These are phyloP conservation scores for Germaria angustata DNA, from an alignment of 2,888 invertebrate genomes.

Conservation along the genomic window DNA sequence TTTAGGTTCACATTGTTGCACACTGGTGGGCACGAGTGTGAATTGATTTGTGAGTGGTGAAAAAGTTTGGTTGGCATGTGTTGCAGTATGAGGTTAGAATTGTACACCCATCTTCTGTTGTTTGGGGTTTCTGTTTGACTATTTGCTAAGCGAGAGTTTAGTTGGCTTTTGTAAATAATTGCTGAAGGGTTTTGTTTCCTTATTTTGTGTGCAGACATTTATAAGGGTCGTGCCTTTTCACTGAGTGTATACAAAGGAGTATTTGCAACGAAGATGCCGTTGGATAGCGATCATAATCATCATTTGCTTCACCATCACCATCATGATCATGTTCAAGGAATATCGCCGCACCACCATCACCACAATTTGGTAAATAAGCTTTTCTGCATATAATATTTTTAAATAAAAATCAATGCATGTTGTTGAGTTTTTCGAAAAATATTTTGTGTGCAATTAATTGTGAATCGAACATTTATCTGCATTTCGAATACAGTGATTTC, in stretches of 20 bases:
- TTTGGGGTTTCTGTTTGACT: slow-evolving; percentile 39
- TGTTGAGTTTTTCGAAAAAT: not conserved
- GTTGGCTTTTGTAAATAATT: slow-evolving; percentile 50
- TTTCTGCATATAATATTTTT: not conserved
- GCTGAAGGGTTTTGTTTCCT: slow-evolving; percentile 31
- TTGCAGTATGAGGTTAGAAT: slow-evolving; percentile 11
- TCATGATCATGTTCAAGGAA: slow-evolving; percentile 70
- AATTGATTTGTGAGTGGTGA: not conserved
- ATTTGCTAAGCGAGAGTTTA: slow-evolving; percentile 39
- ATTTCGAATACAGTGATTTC: too few species aligned
- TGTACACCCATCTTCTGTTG: slow-evolving; percentile 7
- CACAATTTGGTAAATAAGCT: slow-evolving; percentile 75
- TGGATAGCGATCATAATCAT: slow-evolving; percentile 73
- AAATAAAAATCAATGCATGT: not conserved
- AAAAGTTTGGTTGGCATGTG: slow-evolving; percentile 25
- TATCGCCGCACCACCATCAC: slow-evolving; percentile 78
- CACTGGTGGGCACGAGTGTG: not conserved
- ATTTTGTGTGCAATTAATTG: too few species aligned
- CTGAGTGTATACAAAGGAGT: too few species aligned
- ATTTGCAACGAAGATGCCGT: slow-evolving; percentile 70
- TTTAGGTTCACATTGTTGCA: slow-evolving; percentile 13
- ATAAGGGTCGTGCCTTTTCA: not conserved
- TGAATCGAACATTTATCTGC: too few species aligned
- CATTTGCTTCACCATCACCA: slow-evolving; percentile 75
- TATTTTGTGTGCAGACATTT: not conserved